Conservation (phyloP, 2,113 vertebrate genomes). For the Seriola rivoliana region DNA sequence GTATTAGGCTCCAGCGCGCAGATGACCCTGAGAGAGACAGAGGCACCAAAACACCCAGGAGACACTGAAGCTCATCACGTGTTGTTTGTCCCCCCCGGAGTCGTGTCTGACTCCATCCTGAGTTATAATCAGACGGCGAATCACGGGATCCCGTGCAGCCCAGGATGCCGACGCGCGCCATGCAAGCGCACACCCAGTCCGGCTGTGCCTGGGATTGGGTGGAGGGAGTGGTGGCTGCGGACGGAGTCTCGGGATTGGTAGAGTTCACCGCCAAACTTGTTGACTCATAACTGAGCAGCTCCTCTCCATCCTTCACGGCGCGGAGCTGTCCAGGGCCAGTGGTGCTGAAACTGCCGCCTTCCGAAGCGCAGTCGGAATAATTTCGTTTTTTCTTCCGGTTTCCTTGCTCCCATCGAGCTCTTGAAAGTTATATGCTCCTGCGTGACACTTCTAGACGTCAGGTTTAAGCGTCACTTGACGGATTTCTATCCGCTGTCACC, state of each 20-base stretch:
- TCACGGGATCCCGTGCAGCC: conserved; percentile 68
- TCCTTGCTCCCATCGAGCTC: not conserved
- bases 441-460: not conserved
- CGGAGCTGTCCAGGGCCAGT: conserved; percentile 76
- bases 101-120: conserved; percentile 57
- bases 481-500: conserved; percentile 28
- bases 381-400: not conserved
- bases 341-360: conserved; percentile 77
- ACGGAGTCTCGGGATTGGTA: conserved; percentile 79
- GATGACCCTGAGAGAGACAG: conserved; percentile 54
- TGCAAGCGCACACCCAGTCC: conserved; percentile 69
- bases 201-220: conserved; percentile 74
- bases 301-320: conserved; percentile 60
- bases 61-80: conserved; percentile 65
- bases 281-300: conserved; percentile 75
- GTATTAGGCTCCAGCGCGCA: conserved; percentile 19
- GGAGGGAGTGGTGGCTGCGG: conserved; percentile 67
- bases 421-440: conserved; percentile 22
- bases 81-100: conserved; percentile 60
- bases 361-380: conserved; percentile 31
- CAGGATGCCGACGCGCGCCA: conserved; percentile 58
- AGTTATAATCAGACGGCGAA: conserved; percentile 72
- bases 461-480: conserved; percentile 25
- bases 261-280: conserved; percentile 81
- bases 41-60: conserved; percentile 62